Base-by-base conservation (phyloP, 2,888 invertebrate species). In the Catocala nupta region DNA sequence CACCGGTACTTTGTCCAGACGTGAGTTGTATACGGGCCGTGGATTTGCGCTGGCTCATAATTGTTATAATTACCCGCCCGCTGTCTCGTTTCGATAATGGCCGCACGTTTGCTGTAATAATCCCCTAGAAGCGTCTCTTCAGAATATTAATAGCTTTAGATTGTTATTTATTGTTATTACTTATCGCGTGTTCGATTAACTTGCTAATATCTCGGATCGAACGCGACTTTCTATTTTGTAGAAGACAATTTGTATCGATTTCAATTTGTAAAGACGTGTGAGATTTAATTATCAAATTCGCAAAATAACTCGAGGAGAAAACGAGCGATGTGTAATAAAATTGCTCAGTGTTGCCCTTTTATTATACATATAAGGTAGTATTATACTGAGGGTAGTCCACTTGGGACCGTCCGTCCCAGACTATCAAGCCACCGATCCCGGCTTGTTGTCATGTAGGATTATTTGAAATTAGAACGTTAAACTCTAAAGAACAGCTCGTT, bases 31-130 rank as follows among this genome's bases (percentile, higher is more conserved):
- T 90, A 80, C 87, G 72, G 80, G 68, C 75, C 77, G 72, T 61
- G 73, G 79, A 82, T 83, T 81, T 78, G 71, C 77, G 71, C 70
- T 73, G 73, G 71, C 78, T 75, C 81, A 80, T 88, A 88, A 90
- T 88, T 88, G 85, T 89, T 84, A 85, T 88, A 88, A 89, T 89
- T 86, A 87, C 75, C 73, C 71, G 57, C 60, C 61, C 73, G 77
- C 78, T 82, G 82, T 79, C 82, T 79, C 80, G 78, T 79, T 79
- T 76, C 81, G 82, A 82, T 87, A 85, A 87, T 88, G 79, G 77
- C 68, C 73, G 71, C 75, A 79, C 80, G 79, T 81, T 82, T 78
- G 73, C 77, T 66, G 70, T 66, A 77, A 82, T 82, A 81, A 81
- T 80, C 77, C 81, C 65, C 63, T 66, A 54, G 68, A 72, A 73